Percentiles rank a stretch among this genome's conserved stretches.
Conservation (phyloP, 1,140 invertebrate genomes). For the Brachionus rubens region DNA sequence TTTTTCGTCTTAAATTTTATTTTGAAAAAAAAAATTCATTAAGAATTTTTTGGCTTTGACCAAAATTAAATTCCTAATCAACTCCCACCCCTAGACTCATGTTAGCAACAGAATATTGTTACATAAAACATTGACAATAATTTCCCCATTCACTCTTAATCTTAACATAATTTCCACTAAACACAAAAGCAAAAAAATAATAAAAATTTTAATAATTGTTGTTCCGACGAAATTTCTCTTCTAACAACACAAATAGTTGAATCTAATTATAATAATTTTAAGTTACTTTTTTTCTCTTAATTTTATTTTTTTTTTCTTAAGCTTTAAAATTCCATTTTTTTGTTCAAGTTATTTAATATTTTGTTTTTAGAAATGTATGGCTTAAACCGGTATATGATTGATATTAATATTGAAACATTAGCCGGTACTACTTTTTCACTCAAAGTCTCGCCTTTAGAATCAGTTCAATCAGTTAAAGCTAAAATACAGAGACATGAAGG, state of each 20-base stretch:
- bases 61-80: no score
- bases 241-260: constrained; percentile 13
- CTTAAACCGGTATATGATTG: constrained; percentile 66
- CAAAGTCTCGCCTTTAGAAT: constrained; percentile 84
- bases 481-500: constrained; percentile 67
- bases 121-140: constrained; percentile 4
- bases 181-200: not conserved
- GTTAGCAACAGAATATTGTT: no score
- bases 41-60: no score
- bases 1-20: no score
- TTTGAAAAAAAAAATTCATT: no score
- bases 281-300: constrained; percentile 8
- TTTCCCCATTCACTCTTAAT: not conserved
- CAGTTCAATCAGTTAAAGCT: constrained; percentile 63
- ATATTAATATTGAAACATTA: constrained; percentile 86
- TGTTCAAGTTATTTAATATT: not conserved
- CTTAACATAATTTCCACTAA: not conserved
- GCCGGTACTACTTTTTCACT: constrained; percentile 91
- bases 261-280: constrained; percentile 45
- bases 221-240: constrained; percentile 14
- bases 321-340: not conserved
- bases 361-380: constrained; percentile 11
- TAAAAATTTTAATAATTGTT: not conserved
- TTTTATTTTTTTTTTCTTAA: constrained; percentile 2
- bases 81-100: no score